These are phyloP conservation scores for Mizuhopecten yessoensis DNA, from an alignment of 1,140 invertebrate species.

Conservation along the genomic window DNA sequence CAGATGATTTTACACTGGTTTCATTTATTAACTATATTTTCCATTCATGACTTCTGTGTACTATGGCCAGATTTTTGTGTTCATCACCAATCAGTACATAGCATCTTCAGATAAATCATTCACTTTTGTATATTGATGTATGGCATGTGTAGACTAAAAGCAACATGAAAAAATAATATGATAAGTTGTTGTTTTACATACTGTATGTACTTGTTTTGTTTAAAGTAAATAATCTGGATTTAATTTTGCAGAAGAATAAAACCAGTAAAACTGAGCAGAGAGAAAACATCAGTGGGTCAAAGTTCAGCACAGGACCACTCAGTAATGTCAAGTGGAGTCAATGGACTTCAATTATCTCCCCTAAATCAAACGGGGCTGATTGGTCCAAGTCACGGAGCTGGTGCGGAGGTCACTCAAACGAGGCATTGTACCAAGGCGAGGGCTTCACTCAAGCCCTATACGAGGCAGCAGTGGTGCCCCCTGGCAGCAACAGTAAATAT, in stretches of 20 bases:
- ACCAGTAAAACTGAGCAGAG: background rate
- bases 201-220: too few species aligned
- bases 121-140: too few species aligned
- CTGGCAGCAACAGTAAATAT: constrained; percentile 57
- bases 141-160: too few species aligned
- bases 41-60: too few species aligned
- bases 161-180: too few species aligned
- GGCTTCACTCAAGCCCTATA: constrained; percentile 42
- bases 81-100: too few species aligned
- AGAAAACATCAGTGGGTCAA: constrained; percentile 56
- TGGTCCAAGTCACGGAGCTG: constrained; percentile 50
- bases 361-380: constrained; percentile 40
- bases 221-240: too few species aligned
- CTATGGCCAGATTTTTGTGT: too few species aligned
- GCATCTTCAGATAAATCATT: too few species aligned
- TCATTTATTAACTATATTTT: too few species aligned
- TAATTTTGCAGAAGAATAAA: background rate
- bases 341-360: constrained; percentile 51
- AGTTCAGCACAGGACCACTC: constrained; percentile 57
- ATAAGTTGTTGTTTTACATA: too few species aligned
- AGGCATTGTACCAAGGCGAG: constrained; percentile 7
- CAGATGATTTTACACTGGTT: too few species aligned
- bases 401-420: constrained; percentile 57
- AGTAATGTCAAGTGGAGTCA: constrained; percentile 54
- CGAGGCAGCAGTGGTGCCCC: constrained; percentile 60